Base-by-base conservation (phyloP, 2,113 vertebrate genomes). In the Callipepla squamata region DNA sequence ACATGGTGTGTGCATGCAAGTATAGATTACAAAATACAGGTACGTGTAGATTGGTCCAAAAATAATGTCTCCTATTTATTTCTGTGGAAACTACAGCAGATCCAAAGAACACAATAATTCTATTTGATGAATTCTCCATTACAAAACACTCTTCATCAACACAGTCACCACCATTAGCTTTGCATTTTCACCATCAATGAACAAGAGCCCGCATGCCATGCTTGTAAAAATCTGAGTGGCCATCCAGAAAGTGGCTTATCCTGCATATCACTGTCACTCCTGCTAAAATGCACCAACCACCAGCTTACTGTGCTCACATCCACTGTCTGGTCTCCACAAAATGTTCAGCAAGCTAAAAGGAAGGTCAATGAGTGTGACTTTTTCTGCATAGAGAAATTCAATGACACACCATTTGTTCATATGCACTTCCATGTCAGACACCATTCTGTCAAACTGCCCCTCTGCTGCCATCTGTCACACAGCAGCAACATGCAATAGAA, bases 1-100 rank as follows among this genome's bases (percentile, higher is more conserved):
- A 21, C 2, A n/a, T 20, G 21, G 9, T 40, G 2, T 57, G 51
- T 0, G 2, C 7, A 25, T 73, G 8, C 13, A 42, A 8, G 75
- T 72, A 47, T 17, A 73, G 15, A 13, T 57, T 34, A 36, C 13
- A 84, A 57, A 82, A 77, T 16, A 88, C 3, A 79, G 66, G 62
- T 32, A 57, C 6, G 18, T 32, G 6, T 57, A 57, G 28, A 32
- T 10, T 57, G 53, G 18, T 57, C 53, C 30, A 32, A 32, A 26
- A 57, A 32, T 32, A 57, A 57, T 32, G 53, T 30, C 30, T 32
- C 53, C 53, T 51, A 17, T 32, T 57, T 57, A 57, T 32, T 32
- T 32, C 17, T 15, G 19, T 57, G 30, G 16, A 32, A 57, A 57
- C 30, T 32, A 57, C 30, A 55, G 11, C 53, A 55, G 53, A 32